phyloP scores from a whole-genome alignment of 2,113 vertebrate genomes.

The Ictalurus furcatus region DNA sequence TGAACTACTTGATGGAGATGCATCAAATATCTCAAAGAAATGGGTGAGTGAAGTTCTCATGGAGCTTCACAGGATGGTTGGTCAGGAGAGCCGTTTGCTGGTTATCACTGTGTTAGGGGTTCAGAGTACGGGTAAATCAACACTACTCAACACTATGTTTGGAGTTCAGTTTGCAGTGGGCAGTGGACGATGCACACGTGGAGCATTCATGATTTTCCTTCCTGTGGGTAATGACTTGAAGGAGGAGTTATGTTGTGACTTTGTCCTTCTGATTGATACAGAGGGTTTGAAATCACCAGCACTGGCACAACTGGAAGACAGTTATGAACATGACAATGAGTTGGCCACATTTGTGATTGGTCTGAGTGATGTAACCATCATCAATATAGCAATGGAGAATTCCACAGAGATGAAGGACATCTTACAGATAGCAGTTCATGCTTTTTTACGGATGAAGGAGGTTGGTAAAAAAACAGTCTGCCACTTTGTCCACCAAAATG shows the following conservation, averaged over 20 bases:
- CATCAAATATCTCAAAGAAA: slow-evolving; percentile 60
- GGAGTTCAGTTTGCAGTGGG: slow-evolving; percentile 77
- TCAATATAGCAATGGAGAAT: slow-evolving; percentile 70
- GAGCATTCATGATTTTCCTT: slow-evolving; percentile 68
- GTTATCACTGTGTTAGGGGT: slow-evolving; percentile 68
- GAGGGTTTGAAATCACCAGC: slow-evolving; percentile 62
- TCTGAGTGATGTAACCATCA: slow-evolving; percentile 74
- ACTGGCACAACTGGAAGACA: slow-evolving; percentile 54
- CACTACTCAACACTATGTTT: slow-evolving; percentile 83
- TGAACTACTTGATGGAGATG: slow-evolving; percentile 68
- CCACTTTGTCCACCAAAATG: slow-evolving; percentile 77
- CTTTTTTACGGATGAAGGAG: slow-evolving; percentile 65
- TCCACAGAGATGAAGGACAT: slow-evolving; percentile 61
- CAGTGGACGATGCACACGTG: slow-evolving; percentile 71
- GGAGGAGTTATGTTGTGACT: slow-evolving; percentile 62
- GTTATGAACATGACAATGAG: slow-evolving; percentile 71
- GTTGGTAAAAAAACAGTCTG: slow-evolving; percentile 70
- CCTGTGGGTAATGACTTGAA: slow-evolving; percentile 55
- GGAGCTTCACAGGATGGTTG: slow-evolving; percentile 57
- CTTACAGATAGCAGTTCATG: slow-evolving; percentile 61
- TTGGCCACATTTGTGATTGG: slow-evolving; percentile 76
- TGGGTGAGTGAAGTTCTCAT: slow-evolving; percentile 62
- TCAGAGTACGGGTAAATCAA: slow-evolving; percentile 74
- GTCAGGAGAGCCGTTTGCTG: slow-evolving; percentile 53
- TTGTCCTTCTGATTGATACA: slow-evolving; percentile 64